phyloP scores from a whole-genome alignment of 2,888 invertebrate species.

The Melanostoma mellinum region DNA sequence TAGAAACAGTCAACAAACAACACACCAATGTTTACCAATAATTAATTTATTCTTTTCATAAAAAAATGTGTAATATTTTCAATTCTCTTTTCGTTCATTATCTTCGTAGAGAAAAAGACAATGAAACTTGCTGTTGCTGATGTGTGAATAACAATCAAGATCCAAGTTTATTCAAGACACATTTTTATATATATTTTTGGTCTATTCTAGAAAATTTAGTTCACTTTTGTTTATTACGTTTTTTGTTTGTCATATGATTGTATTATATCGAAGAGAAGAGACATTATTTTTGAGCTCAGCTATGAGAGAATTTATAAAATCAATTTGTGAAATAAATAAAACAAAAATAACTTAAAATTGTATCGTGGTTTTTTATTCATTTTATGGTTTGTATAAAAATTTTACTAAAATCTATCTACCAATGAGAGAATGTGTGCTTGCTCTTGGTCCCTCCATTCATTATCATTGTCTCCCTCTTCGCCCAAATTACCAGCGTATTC shows the following conservation, averaged over 20 bases:
- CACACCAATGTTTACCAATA: slow-evolving; percentile 65
- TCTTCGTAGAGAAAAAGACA: slow-evolving; percentile 25
- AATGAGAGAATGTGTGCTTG: slow-evolving; percentile 95
- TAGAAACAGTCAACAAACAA: slow-evolving; percentile 44
- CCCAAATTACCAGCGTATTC: slow-evolving; percentile 98
- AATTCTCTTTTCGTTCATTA: slow-evolving; percentile 11
- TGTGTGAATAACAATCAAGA: slow-evolving; percentile 7
- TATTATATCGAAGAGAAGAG: slow-evolving; percentile 37
- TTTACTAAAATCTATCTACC: slow-evolving; percentile 93
- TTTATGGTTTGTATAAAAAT: slow-evolving; percentile 11
- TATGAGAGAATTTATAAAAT: slow-evolving; percentile 37
- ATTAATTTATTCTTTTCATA: slow-evolving; percentile 69
- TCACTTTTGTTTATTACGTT: slow-evolving; percentile 2
- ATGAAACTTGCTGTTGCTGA: slow-evolving; percentile 1
- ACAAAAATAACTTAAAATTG: slow-evolving; percentile 7
- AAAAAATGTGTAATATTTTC: slow-evolving; percentile 30
- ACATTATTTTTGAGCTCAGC: slow-evolving; percentile 21
- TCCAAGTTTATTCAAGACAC: background rate
- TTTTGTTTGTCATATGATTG: slow-evolving; percentile 25
- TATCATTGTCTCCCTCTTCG: slow-evolving; percentile 91
- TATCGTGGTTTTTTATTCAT: slow-evolving; percentile 20
- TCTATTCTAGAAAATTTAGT: slow-evolving; percentile 11
- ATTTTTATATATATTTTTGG: background rate
- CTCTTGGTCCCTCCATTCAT: slow-evolving; percentile 90
- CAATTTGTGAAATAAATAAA: slow-evolving; percentile 44